A percentile compares a stretch with the other conserved stretches of the same genome.
Conservation (phyloP, 2,113 vertebrate species). For the Xenopus borealis region DNA sequence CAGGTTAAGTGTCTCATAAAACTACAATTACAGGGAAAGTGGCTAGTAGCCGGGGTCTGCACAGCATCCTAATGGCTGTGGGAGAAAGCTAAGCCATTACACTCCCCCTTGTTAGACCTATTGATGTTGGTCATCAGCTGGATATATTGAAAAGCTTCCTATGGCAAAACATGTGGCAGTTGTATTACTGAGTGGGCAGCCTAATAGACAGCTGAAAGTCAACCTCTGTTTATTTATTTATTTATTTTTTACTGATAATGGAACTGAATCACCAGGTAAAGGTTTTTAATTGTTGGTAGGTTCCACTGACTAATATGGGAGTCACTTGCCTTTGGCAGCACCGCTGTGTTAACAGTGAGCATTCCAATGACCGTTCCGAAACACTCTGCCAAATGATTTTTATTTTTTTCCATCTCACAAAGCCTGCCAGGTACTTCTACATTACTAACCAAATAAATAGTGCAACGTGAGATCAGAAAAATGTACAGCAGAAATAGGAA, state of each 20-base stretch:
- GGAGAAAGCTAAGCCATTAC: slow-evolving; percentile 7
- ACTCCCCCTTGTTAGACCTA: slow-evolving; percentile 24
- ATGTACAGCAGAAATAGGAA: slow-evolving; percentile 16
- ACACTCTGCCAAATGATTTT: background rate
- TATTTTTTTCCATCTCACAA: slow-evolving; percentile 13
- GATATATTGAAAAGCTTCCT: slow-evolving; percentile 19
- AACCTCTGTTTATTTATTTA: slow-evolving; percentile 55
- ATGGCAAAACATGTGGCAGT: slow-evolving; percentile 48
- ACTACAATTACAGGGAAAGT: slow-evolving; percentile 7
- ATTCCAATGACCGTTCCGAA: slow-evolving; percentile 7
- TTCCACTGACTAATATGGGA: slow-evolving; percentile 57
- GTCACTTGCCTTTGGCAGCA: slow-evolving; percentile 50
- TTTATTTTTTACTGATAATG: slow-evolving; percentile 54
- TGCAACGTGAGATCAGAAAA: slow-evolving; percentile 23
- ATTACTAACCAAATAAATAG: slow-evolving; percentile 40
- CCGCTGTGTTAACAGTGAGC: slow-evolving; percentile 12
- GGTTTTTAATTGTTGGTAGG: slow-evolving; percentile 56
- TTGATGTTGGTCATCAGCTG: slow-evolving; percentile 29
- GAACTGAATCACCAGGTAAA: slow-evolving; percentile 61
- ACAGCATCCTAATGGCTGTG: slow-evolving; percentile 9
- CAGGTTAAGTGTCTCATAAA: slow-evolving; percentile 17
- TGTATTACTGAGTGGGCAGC: slow-evolving; percentile 29
- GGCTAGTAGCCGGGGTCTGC: background rate
- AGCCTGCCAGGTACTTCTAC: slow-evolving; percentile 37
- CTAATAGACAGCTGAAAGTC: slow-evolving; percentile 47